A percentile compares a stretch with the other conserved stretches of the same genome.
Evolutionary conservation across 1,140 invertebrate species (phyloP).

Genomic region (Penaeus vannamei): DNA sequence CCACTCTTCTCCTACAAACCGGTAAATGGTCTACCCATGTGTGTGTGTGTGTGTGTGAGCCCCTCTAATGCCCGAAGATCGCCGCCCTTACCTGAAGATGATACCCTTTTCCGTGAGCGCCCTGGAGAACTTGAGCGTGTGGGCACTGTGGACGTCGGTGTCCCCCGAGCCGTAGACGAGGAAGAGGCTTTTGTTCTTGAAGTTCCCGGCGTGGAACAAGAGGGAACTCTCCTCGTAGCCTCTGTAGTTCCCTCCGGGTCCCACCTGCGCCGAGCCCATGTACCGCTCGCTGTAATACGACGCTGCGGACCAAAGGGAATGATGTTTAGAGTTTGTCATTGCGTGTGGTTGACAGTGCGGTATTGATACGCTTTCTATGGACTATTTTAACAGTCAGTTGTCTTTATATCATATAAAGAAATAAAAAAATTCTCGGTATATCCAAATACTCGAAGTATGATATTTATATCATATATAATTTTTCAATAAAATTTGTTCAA

Average conservation of each 20-base stretch:
- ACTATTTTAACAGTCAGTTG: too few species aligned
- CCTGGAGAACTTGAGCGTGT: constrained; percentile 84
- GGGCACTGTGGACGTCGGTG: constrained; percentile 93
- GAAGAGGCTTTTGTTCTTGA: constrained; percentile 87
- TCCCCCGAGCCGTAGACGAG: constrained; percentile 91
- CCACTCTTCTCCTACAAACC: too few species aligned
- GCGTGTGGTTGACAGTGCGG: neutral
- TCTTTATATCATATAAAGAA: neutral
- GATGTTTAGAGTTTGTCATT: neutral
- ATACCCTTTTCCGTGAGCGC: constrained; percentile 63
- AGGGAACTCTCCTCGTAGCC: constrained; percentile 92
- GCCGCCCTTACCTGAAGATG: constrained; percentile 62
- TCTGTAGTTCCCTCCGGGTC: constrained; percentile 90
- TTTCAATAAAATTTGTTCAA: too few species aligned
- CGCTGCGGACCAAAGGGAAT: constrained; percentile 69
- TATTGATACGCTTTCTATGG: too few species aligned
- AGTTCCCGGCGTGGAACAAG: constrained; percentile 82
- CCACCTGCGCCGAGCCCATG: constrained; percentile 79
- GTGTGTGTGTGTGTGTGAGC: neutral
- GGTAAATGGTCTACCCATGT: too few species aligned
- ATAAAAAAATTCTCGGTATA: too few species aligned
- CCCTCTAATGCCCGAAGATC: neutral
- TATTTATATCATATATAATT: too few species aligned
- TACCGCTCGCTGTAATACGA: constrained; percentile 88
- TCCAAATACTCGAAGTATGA: too few species aligned